These are phyloP conservation scores for Phalloptychus januarius DNA, from an alignment of 2,797 vertebrate genomes.

Conservation along the genomic window DNA sequence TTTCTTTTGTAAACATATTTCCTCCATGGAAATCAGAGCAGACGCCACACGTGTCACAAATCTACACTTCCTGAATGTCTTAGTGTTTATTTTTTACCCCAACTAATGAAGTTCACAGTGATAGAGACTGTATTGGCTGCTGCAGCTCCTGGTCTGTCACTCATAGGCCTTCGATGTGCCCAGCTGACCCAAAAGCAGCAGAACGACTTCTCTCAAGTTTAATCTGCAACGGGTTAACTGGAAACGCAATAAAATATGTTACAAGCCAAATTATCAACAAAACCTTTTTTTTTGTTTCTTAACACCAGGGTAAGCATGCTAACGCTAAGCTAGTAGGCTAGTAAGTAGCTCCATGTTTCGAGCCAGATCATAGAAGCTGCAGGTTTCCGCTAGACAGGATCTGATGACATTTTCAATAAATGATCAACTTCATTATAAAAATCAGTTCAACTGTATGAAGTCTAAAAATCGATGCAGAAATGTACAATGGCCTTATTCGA, in stretches of 20 bases:
- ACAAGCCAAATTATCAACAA: neutral
- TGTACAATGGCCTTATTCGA: no score
- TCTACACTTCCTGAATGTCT: neutral
- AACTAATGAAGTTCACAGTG: neutral
- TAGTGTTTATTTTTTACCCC: neutral
- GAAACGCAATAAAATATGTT: neutral
- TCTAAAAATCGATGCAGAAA: neutral
- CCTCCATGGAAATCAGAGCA: neutral
- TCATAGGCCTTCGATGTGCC: neutral
- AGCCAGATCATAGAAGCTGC: neutral
- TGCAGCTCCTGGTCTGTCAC: neutral
- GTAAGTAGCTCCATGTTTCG: neutral
- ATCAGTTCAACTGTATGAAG: neutral
- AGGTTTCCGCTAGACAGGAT: neutral
- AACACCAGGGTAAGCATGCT: neutral
- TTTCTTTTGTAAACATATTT: neutral
- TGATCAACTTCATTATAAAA: neutral
- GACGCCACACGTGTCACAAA: neutral
- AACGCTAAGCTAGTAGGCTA: neutral
- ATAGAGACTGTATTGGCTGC: neutral
- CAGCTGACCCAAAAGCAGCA: neutral
- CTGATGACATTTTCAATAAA: neutral
- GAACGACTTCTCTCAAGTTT: neutral
- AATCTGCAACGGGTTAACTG: neutral
- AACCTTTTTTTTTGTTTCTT: neutral